Conservation (phyloP, 1,140 invertebrate species). For the Bombus balteatus region DNA sequence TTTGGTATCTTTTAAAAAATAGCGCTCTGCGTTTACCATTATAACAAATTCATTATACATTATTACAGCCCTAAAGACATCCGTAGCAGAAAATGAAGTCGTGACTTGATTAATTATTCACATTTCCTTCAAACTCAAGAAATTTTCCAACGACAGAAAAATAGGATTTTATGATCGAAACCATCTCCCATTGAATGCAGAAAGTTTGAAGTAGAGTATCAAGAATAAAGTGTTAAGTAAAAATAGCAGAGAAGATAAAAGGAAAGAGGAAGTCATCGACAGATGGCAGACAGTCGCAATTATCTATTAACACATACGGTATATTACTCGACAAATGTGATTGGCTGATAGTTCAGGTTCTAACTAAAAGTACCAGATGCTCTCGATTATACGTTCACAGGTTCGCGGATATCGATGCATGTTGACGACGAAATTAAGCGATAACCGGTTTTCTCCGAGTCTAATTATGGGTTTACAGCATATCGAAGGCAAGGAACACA, state of each 20-base stretch:
- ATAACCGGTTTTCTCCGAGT: slow-evolving; percentile 11
- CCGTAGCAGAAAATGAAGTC: too few relatives aligned
- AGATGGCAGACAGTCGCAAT: not conserved
- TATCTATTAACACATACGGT: not conserved
- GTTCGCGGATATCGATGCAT: not conserved
- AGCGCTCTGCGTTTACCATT: too few relatives aligned
- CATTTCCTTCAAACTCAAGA: too few relatives aligned
- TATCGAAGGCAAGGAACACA: slow-evolving; percentile 39
- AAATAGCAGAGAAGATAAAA: not conserved
- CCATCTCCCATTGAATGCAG: too few relatives aligned
- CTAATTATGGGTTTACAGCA: slow-evolving; percentile 43
- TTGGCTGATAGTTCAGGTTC: not conserved
- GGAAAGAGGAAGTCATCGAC: not conserved
- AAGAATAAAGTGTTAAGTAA: not conserved
- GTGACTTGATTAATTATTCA: too few relatives aligned
- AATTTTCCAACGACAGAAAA: too few relatives aligned
- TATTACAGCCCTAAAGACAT: too few relatives aligned
- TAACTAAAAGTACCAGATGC: not conserved
- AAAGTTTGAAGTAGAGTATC: too few relatives aligned
- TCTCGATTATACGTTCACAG: slow-evolving; percentile 11
- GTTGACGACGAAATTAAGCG: slow-evolving; percentile 6
- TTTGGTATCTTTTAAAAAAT: too few relatives aligned
- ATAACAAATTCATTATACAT: too few relatives aligned
- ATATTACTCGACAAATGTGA: not conserved
- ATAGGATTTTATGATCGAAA: too few relatives aligned